Evolutionary conservation across 2,888 invertebrate species (phyloP).

Genomic region (Trachelus iudaicus): DNA sequence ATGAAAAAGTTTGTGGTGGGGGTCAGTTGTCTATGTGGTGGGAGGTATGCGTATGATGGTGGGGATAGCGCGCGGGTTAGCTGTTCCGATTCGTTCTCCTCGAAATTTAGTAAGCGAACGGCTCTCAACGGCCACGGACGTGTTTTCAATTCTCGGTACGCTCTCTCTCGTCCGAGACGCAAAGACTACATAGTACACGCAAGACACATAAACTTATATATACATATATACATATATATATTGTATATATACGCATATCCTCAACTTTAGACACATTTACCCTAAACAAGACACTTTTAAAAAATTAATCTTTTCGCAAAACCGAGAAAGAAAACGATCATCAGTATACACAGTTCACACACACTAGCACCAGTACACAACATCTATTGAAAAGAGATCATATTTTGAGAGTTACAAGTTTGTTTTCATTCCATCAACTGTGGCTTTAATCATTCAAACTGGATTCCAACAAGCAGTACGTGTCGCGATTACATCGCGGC

Average conservation of each 20-base stretch:
- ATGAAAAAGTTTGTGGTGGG: not conserved
- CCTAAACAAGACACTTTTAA: too few relatives aligned
- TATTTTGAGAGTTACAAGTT: constrained; percentile 24
- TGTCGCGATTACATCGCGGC: constrained; percentile 66
- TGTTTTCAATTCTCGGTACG: constrained; percentile 33
- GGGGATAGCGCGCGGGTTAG: constrained; percentile 63
- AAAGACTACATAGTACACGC: too few relatives aligned
- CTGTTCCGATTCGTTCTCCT: constrained; percentile 54
- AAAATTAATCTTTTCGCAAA: too few relatives aligned
- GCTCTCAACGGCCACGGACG: constrained; percentile 55
- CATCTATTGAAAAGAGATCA: not conserved
- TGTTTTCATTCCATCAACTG: constrained; percentile 47
- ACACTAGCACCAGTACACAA: not conserved
- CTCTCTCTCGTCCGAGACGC: not conserved
- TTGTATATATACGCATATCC: too few relatives aligned
- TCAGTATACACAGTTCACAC: not conserved
- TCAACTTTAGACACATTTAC: too few relatives aligned
- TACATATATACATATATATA: too few relatives aligned
- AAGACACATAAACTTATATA: too few relatives aligned
- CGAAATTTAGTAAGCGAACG: constrained; percentile 62
- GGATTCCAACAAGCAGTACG: constrained; percentile 66
- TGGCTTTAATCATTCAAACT: constrained; percentile 65
- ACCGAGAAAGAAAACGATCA: too few relatives aligned
- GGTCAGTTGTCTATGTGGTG: constrained; percentile 13
- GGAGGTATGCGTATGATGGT: constrained; percentile 17